Evolutionary conservation across 2,113 vertebrate genomes (phyloP), one percentile per base, ranked within the genome.

Genomic region (Phrynosoma blainvillii): DNA sequence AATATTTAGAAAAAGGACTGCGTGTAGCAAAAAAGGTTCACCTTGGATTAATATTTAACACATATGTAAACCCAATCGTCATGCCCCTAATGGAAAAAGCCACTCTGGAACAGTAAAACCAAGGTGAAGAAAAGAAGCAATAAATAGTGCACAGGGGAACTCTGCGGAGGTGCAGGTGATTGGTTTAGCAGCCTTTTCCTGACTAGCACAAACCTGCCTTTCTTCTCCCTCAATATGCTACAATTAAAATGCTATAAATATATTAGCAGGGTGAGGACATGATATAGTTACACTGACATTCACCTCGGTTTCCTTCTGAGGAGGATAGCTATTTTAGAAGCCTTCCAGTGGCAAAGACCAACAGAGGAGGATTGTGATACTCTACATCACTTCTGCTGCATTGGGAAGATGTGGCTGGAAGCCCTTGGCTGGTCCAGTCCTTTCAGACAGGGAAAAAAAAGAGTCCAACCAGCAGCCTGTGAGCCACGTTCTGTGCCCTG

Each of bases 181-280:
- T 42, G 82, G 32, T 32, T 2, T 0, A 32, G 84, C 80, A 82
- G 32, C 73, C 1, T 14, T 75, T 18, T 27, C 79, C 75, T 42
- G 0, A 8, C 12, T 30, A 14, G 70, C 10, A 18, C 0, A 21
- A 84, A 13, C 42, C 68, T 87, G n/a, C 65, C 84, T 86, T 89
- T 89, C 74, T 89, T 89, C 88, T 86, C 79, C 47, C 74, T 82
- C 65, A 77, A 82, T 86, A 70, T 62, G 73, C 71, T 78, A 82
- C 84, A 86, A 86, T 86, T 86, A 85, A 89, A 86, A 82, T 77
- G 88, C 84, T 0, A 65, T 30, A 14, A 80, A 21, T 16, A 74
- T 14, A 75, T 88, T 70, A 88, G 86, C 78, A 78, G 86, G 3
- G 42, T 5, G n/a, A 40, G 1, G 2, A 65, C 10, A 32, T 65